These are phyloP conservation scores for Littorina saxatilis DNA, from an alignment of 1,140 invertebrate genomes.

Conservation along the genomic window DNA sequence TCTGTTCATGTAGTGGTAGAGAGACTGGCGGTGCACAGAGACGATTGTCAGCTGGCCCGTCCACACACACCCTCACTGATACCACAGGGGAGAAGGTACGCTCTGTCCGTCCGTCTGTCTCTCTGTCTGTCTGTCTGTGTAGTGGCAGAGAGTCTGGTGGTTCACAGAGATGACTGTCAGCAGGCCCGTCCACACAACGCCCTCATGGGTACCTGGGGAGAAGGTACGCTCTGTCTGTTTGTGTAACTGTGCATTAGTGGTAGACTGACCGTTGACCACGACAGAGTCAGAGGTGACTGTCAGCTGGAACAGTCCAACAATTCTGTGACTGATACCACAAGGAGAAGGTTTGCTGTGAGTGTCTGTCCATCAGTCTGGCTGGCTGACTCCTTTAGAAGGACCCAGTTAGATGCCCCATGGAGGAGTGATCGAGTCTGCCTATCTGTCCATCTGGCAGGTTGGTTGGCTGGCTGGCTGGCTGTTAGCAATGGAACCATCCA, in stretches of 20 bases:
- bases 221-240: constrained; percentile 74
- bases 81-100: constrained; percentile 85
- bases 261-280: constrained; percentile 87
- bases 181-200: constrained; percentile 63
- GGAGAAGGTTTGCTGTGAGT: constrained; percentile 79
- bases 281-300: constrained; percentile 73
- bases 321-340: constrained; percentile 79
- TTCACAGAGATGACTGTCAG: constrained; percentile 79
- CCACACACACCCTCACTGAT: constrained; percentile 74
- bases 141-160: constrained; percentile 92
- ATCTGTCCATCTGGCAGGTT: no score
- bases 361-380: not conserved
- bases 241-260: constrained; percentile 79
- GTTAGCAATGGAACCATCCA: no score
- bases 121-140: constrained; percentile 8
- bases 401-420: no score
- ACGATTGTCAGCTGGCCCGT: constrained; percentile 76
- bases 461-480: no score
- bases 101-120: constrained; percentile 7
- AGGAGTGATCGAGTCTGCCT: no score
- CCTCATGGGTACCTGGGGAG: constrained; percentile 83
- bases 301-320: constrained; percentile 69
- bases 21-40: constrained; percentile 85
- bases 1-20: constrained; percentile 83
- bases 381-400: no score